phyloP scores from a whole-genome alignment of 2,888 invertebrate genomes.

The Aelia acuminata region DNA sequence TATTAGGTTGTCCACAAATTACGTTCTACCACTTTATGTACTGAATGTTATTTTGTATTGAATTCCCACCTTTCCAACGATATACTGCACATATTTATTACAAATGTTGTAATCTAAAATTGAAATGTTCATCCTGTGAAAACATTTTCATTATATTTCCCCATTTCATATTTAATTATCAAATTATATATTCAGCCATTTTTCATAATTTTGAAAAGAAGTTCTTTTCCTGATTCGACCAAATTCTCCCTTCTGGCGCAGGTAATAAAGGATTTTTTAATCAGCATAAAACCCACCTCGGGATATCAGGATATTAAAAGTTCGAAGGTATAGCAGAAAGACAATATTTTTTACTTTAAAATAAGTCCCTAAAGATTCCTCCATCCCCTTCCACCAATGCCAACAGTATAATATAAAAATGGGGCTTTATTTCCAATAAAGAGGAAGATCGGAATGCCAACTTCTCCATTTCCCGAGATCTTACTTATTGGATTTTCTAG shows the following conservation, averaged over 20 bases:
- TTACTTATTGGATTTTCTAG: conserved; percentile 45
- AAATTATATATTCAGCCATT: too few relatives aligned
- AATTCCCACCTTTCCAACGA: too few relatives aligned
- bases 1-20: too few relatives aligned
- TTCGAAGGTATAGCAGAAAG: conserved; percentile 26
- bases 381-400: background rate
- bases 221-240: background rate
- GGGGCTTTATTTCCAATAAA: conserved; percentile 44
- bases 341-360: conserved; percentile 46
- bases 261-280: conserved; percentile 17
- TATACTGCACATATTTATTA: too few relatives aligned
- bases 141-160: too few relatives aligned
- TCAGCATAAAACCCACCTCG: background rate
- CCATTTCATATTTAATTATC: too few relatives aligned
- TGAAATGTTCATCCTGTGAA: too few relatives aligned
- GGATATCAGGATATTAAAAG: conserved; percentile 34
- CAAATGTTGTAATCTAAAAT: too few relatives aligned
- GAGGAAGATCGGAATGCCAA: conserved; percentile 44
- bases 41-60: too few relatives aligned
- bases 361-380: conserved; percentile 21
- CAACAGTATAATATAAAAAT: conserved; percentile 48
- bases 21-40: too few relatives aligned
- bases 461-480: conserved; percentile 30
- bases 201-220: too few relatives aligned
- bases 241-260: background rate